Base-by-base conservation (phyloP, 2,797 vertebrate species). In the Sebastes minor region DNA sequence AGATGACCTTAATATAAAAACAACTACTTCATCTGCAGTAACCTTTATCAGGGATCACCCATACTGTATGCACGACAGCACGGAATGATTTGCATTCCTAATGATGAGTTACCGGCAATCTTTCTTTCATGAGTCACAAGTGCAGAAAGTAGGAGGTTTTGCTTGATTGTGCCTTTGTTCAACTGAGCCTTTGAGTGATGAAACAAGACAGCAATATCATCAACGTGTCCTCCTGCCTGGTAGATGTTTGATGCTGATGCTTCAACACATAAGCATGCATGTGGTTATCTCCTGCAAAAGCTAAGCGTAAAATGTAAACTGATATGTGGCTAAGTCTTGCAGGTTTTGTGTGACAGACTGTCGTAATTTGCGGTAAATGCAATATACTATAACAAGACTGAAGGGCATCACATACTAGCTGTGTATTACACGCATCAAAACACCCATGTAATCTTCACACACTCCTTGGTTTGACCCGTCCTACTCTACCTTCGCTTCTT, bases 81-180 rank as follows among this genome's bases (percentile, higher is more conserved):
- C 42, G 38, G n/a, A 72, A 18, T 16, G 13, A 67, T 78, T 72
- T 32, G 49, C 62, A 42, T 71, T 46, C 20, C 0, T 62, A 52
- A 68, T 35, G 60, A 64, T 55, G 71, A 1, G 71, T 79, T 33
- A 23, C 6, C 18, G 22, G 23, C 80, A 63, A n/a, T 22, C 14
- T 14, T 22, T 72, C 60, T 33, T 67, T 62, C 8, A 30, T n/a
- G 30, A 67, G n/a, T 67, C 60, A 57, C 46, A n/a, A 67, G 64
- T 25, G 63, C 28, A 70, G 52, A 38, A 38, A 69, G 62, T 27
- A 8, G 60, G 67, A 72, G 35, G 61, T 60, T 74, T 78, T 60
- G 63, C 76, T 56, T 52, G 64, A 75, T 74, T 59, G 49, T 42
- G n/a, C 23, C 14, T 86, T 82, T 83, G 35, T 80, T 82, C 27